Evolutionary conservation across 1,140 invertebrate genomes (phyloP), one percentile per base, ranked within the genome.

Genomic region (Teleogryllus occipitalis): DNA sequence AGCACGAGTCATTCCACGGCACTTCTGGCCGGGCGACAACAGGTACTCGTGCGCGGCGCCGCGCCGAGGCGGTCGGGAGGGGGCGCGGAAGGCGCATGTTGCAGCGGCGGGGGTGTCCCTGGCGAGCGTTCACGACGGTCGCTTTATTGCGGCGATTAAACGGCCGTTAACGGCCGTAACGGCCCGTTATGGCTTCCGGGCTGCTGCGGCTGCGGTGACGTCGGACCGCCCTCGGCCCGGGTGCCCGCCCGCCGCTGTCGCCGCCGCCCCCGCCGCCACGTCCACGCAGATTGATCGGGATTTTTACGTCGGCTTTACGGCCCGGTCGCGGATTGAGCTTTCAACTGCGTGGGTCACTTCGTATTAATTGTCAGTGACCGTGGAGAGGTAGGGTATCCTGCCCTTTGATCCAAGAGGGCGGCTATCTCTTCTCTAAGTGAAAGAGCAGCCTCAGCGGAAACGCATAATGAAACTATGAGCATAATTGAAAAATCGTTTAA

Each of bases 121-220:
- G 0, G 54, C 54, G 54, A 18, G 54, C 10, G 54, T 7, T 65
- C 54, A 65, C 54, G 54, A 65, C 54, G 18, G 54, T 14, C 54
- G 54, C 54, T 65, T 65, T 65, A 65, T 65, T 65, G 54, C 54
- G 54, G 54, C 54, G 54, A 65, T 65, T 65, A 65, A 65, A 65
- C 54, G 54, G 54, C 54, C 54, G 54, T 65, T 65, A 65, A 65
- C 54, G 54, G 54, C 18, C 54, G 54, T 65, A 65, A 65, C 54
- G 54, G 54, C 18, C 54, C 54, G 54, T 65, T 65, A 65, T 65
- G 54, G 54, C 54, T 65, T 65, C 54, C 54, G 54, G 54, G 18
- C 54, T 18, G 18, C 54, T 65, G 54, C 54, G 10, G 18, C 54
- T 10, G 18, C 54, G 10, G 54, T 10, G 54, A 18, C 54, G 10